Evolutionary conservation across 1,140 invertebrate genomes (phyloP), one percentile per base, ranked within the genome.

Genomic region (Homalodisca vitripennis): DNA sequence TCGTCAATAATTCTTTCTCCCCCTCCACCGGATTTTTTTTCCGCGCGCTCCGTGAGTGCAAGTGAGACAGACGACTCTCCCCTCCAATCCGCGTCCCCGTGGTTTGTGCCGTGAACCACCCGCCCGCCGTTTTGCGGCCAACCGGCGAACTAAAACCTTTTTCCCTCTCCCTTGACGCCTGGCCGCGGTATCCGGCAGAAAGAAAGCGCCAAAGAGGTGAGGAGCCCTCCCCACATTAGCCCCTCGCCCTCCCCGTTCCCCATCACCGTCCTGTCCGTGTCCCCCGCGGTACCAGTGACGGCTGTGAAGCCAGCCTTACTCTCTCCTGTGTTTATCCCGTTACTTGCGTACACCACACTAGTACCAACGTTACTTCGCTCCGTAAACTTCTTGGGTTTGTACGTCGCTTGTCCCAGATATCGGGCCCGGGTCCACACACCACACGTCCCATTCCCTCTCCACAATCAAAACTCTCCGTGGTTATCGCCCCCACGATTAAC

Each of bases 41-140:
- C 70, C 53, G 20, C 13, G 53, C 47, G 41, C 30, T 20, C 66
- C 51, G 55, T 64, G 66, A 29, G 70, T 46, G 70, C 20, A 51
- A 65, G 65, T 31, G 66, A 65, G 71, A 57, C 60, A 14, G 51
- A 32, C 41, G 3, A 62, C 31, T 63, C 65, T 62, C 67, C 70
- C 67, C 65, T 70, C 71, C 71, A 72, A 70, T 72, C 67, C 71
- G 70, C 55, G 67, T 66, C n/a, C 66, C 63, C 60, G 68, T 53
- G 73, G 71, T 74, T 72, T 66, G 32, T 71, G 73, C 71, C 64
- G 72, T 74, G 73, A 73, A n/a, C 74, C 72, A 72, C 72, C 60
- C 74, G 69, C 70, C 71, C 73, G 74, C 74, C n/a, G 76, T 77
- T 74, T 74, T 75, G 76, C 65, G 75, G 74, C 73, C 72, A 73